phyloP scores from a whole-genome alignment of 2,888 invertebrate genomes.

The Agrochola litura region DNA sequence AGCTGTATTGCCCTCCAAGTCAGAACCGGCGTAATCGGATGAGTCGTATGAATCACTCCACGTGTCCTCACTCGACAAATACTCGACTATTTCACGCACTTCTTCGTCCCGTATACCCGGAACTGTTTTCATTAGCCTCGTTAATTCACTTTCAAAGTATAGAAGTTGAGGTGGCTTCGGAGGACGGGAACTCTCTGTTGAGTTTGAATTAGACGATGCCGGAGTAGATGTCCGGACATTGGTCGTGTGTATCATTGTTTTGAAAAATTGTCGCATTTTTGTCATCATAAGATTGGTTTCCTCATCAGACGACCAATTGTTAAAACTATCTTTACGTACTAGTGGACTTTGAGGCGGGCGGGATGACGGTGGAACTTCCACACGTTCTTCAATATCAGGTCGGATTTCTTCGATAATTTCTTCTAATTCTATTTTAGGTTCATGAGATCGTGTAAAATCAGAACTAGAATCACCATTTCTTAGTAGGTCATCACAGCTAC shows the following conservation, averaged over 20 bases:
- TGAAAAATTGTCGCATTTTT: constrained; percentile 97
- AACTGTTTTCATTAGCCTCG: constrained; percentile 97
- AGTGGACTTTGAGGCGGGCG: constrained; percentile 90
- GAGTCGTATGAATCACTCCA: constrained; percentile 98
- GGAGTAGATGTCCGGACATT: constrained; percentile 90
- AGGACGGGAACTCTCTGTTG: constrained; percentile 90
- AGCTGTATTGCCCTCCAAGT: constrained; percentile 93
- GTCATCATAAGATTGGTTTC: constrained; percentile 99
- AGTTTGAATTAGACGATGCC: constrained; percentile 89
- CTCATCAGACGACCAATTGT: constrained; percentile 98
- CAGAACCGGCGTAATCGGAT: constrained; percentile 97
- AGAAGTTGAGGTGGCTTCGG: constrained; percentile 96
- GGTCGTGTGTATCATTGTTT: constrained; percentile 95
- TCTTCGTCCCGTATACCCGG: constrained; percentile 97
- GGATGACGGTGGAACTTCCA: constrained; percentile 89
- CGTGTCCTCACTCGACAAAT: constrained; percentile 97
- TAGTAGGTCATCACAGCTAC: constrained; percentile 96
- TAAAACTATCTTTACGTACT: constrained; percentile 96
- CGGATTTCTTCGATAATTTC: constrained; percentile 91
- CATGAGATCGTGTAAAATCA: constrained; percentile 88
- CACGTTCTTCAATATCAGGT: constrained; percentile 88
- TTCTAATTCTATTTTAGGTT: constrained; percentile 90
- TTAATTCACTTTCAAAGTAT: constrained; percentile 97
- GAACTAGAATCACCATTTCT: constrained; percentile 91
- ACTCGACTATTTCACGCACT: constrained; percentile 97